Conservation (phyloP, 2,113 vertebrate genomes). For the Carettochelys insculpta region DNA sequence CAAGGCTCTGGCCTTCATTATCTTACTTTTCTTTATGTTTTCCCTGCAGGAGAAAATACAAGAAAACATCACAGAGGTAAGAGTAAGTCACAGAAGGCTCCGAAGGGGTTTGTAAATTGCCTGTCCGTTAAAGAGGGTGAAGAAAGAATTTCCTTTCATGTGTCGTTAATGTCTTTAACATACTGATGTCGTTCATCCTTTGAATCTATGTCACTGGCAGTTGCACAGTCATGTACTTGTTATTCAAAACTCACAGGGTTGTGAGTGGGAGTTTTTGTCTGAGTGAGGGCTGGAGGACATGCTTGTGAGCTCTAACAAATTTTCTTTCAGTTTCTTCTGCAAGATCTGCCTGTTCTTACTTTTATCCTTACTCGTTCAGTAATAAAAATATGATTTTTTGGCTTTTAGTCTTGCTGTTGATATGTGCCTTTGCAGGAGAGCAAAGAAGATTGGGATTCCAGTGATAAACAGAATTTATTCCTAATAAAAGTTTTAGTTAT, state of each 20-base stretch:
- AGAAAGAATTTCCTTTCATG: conserved; percentile 3
- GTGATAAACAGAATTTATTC: conserved; percentile 7
- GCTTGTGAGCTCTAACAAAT: conserved; percentile 32
- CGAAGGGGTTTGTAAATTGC: conserved; percentile 25
- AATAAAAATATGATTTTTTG: conserved; percentile 31
- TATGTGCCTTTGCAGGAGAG: background rate
- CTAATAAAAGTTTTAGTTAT: background rate
- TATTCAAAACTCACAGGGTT: background rate
- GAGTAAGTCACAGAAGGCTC: conserved; percentile 62
- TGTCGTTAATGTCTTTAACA: background rate
- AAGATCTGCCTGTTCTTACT: conserved; percentile 30
- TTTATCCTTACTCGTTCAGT: background rate
- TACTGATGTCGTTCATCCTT: background rate
- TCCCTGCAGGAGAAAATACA: conserved; percentile 96
- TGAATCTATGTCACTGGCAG: background rate
- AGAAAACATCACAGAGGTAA: conserved; percentile 99
- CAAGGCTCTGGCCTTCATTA: background rate
- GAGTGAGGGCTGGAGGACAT: conserved; percentile 12
- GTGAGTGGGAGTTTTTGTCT: background rate
- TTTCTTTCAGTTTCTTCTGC: conserved; percentile 1
- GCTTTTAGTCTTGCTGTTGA: background rate
- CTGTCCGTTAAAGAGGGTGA: conserved; percentile 25
- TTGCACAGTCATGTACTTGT: background rate
- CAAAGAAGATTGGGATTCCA: background rate
- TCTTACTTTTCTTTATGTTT: conserved; percentile 76